Evolutionary conservation across 2,888 invertebrate species (phyloP).

Genomic region (Yponomeuta sedellus): DNA sequence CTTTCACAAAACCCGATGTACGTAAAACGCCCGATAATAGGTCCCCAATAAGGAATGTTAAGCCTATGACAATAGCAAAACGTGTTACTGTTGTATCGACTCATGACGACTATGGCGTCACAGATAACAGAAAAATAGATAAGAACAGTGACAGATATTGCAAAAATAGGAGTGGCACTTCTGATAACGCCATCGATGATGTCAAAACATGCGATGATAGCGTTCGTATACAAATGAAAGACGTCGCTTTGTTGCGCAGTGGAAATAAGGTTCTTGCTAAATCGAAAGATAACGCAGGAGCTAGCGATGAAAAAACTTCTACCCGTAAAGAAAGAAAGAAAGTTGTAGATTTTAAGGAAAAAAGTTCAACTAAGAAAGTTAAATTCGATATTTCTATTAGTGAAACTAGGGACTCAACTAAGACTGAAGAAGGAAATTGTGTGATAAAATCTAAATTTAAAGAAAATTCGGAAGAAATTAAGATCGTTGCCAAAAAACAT

Average conservation of each 20-base stretch:
- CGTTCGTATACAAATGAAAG: not conserved
- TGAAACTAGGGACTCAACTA: not conserved
- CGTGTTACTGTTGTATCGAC: slow-evolving; percentile 19
- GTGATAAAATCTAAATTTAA: not conserved
- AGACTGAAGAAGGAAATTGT: not conserved
- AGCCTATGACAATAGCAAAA: slow-evolving; percentile 47
- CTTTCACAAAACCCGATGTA: not conserved
- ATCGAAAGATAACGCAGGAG: not conserved
- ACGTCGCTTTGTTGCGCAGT: not conserved
- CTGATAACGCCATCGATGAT: not conserved
- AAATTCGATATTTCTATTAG: not conserved
- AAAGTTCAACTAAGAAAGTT: not conserved
- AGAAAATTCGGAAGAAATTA: not conserved
- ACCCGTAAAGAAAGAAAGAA: not conserved
- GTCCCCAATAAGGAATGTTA: slow-evolving; percentile 35
- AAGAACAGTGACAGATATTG: not conserved
- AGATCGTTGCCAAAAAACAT: not conserved
- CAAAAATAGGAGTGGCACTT: not conserved
- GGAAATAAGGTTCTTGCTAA: not conserved
- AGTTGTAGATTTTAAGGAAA: not conserved
- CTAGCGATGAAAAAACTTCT: not conserved
- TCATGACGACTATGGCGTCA: slow-evolving; percentile 6
- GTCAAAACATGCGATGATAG: not conserved
- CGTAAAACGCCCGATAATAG: not conserved
- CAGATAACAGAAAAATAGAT: slow-evolving; percentile 15